phyloP scores from a whole-genome alignment of 2,113 vertebrate genomes.

The Paracyprichromis sp. region DNA sequence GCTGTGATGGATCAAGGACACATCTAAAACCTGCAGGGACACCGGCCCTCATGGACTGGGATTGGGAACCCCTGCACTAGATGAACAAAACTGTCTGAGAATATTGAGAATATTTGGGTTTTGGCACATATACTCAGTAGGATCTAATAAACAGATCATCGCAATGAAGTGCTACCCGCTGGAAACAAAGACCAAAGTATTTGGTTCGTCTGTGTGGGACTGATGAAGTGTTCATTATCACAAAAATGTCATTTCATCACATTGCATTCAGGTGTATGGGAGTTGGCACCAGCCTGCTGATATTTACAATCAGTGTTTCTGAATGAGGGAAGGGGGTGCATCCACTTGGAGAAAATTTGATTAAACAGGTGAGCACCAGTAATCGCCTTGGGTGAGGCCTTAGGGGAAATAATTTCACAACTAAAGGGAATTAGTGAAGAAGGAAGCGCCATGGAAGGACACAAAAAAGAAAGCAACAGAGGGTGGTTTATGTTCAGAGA shows the following conservation, averaged over 20 bases:
- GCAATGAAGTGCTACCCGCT: not conserved
- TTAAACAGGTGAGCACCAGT: slow-evolving; percentile 55
- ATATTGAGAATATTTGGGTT: not conserved
- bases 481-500: not conserved
- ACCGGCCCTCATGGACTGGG: not conserved
- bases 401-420: slow-evolving; percentile 49
- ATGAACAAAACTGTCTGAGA: not conserved
- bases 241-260: slow-evolving; percentile 9
- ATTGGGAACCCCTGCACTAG: not conserved
- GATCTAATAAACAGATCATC: not conserved
- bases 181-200: not conserved
- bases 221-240: not conserved
- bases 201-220: not conserved
- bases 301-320: slow-evolving; percentile 9
- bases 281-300: not conserved
- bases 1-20: not conserved
- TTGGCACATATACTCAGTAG: not conserved
- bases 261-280: not conserved
- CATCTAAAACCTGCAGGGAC: not conserved
- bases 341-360: slow-evolving; percentile 42
- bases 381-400: slow-evolving; percentile 24
- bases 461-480: not conserved
- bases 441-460: not conserved
- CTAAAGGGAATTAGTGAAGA: slow-evolving; percentile 15
- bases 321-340: not conserved